These are phyloP conservation scores for Tribolium madens DNA, from an alignment of 1,140 invertebrate species.

Conservation along the genomic window DNA sequence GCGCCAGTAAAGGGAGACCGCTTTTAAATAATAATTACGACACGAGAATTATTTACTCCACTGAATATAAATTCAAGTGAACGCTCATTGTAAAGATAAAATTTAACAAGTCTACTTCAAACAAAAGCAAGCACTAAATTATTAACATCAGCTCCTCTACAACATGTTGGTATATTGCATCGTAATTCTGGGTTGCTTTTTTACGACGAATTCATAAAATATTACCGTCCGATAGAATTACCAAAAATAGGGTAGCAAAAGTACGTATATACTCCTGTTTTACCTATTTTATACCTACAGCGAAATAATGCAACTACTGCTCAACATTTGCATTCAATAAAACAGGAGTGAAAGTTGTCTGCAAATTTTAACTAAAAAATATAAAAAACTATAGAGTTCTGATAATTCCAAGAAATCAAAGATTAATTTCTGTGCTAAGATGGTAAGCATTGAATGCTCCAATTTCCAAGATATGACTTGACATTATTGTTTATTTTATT, in stretches of 20 bases:
- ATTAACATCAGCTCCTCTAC: constrained; percentile 13
- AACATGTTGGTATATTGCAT: constrained; percentile 19
- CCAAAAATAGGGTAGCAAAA: constrained; percentile 16
- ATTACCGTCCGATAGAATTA: constrained; percentile 14
- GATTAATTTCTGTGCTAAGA: too few relatives aligned
- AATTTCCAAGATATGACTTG: too few relatives aligned
- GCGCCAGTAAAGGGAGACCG: background rate
- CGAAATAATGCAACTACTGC: constrained; percentile 22
- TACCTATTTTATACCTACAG: constrained; percentile 6
- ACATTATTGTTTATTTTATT: too few relatives aligned
- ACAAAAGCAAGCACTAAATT: constrained; percentile 11
- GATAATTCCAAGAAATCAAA: too few relatives aligned
- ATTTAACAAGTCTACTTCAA: constrained; percentile 27
- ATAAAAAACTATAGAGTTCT: too few relatives aligned
- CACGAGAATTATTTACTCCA: constrained; percentile 22
- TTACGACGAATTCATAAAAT: constrained; percentile 15
- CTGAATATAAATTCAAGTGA: constrained; percentile 24
- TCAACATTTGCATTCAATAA: constrained; percentile 14
- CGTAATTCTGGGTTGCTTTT: constrained; percentile 16
- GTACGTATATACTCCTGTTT: background rate
- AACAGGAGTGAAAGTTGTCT: background rate
- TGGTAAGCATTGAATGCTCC: too few relatives aligned
- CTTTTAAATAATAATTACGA: constrained; percentile 33
- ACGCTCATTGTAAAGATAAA: constrained; percentile 16
- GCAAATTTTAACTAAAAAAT: background rate